Evolutionary conservation across 53 echinoderm and acorn worm species (phyloP).

Genomic region (Glandiceps talaboti): DNA sequence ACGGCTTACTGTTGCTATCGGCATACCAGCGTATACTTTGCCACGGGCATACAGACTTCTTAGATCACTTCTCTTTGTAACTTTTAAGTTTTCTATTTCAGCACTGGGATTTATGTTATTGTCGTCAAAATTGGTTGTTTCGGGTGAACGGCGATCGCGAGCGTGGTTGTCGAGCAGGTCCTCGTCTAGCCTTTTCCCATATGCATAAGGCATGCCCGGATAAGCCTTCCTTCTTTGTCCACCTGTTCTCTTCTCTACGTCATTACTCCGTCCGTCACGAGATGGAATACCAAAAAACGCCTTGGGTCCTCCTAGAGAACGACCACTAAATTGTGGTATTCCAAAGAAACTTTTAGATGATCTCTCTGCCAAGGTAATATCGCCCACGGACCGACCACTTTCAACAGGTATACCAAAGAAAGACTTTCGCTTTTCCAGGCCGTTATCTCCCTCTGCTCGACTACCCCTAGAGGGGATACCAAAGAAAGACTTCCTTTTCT

Average conservation of each 20-base stretch:
- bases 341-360: neutral
- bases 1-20: neutral
- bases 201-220: neutral
- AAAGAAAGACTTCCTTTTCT: neutral
- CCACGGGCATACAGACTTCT: neutral
- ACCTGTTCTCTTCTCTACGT: neutral
- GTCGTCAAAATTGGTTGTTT: neutral
- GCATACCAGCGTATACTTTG: neutral
- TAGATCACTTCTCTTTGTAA: neutral
- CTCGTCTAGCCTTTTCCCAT: neutral
- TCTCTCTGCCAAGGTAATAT: neutral
- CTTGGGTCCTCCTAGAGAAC: neutral
- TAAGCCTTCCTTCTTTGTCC: neutral
- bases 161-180: neutral
- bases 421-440: neutral
- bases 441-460: neutral
- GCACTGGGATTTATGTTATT: neutral
- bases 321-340: neutral
- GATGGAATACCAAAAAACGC: neutral
- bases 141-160: neutral
- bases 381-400: neutral
- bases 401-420: neutral
- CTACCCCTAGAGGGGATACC: neutral
- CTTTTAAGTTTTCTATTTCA: neutral
- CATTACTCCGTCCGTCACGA: neutral